A percentile compares a stretch with the other conserved stretches of the same genome.
phyloP scores from a whole-genome alignment of 2,113 vertebrate species.

The Emberiza fucata region DNA sequence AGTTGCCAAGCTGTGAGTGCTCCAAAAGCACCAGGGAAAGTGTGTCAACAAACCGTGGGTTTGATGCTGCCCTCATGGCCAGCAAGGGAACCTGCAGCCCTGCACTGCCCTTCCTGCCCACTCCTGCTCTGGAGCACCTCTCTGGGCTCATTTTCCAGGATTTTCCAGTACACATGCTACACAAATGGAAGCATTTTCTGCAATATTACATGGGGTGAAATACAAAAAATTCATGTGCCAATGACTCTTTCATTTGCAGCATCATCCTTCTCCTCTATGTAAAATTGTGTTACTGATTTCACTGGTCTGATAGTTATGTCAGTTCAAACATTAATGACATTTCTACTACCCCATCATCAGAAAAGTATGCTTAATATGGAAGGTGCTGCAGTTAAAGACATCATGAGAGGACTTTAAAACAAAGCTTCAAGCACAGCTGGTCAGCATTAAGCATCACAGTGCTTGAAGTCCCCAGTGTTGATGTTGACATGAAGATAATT shows the following conservation, averaged over 20 bases:
- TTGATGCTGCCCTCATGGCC: background rate
- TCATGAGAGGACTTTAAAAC: constrained; percentile 15
- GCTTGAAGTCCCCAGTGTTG: background rate
- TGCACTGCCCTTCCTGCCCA: background rate
- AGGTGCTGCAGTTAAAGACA: background rate
- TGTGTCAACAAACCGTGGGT: background rate
- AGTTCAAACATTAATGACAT: background rate
- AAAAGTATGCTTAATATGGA: background rate
- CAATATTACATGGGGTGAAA: background rate
- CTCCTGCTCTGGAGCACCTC: background rate
- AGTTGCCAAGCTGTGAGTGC: background rate
- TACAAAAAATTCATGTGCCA: background rate
- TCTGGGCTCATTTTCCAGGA: background rate
- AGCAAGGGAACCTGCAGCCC: background rate
- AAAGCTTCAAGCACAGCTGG: constrained; percentile 26
- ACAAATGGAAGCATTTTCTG: background rate
- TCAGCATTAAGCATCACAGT: background rate
- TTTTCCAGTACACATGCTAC: background rate
- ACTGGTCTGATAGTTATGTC: background rate
- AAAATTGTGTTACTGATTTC: background rate
- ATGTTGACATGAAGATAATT: background rate
- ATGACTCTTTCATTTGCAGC: background rate
- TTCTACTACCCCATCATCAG: background rate
- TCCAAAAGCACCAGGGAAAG: background rate
- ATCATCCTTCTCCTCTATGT: background rate